Evolutionary conservation across 2,888 invertebrate species (phyloP).

Genomic region (Masnerella sp.): DNA sequence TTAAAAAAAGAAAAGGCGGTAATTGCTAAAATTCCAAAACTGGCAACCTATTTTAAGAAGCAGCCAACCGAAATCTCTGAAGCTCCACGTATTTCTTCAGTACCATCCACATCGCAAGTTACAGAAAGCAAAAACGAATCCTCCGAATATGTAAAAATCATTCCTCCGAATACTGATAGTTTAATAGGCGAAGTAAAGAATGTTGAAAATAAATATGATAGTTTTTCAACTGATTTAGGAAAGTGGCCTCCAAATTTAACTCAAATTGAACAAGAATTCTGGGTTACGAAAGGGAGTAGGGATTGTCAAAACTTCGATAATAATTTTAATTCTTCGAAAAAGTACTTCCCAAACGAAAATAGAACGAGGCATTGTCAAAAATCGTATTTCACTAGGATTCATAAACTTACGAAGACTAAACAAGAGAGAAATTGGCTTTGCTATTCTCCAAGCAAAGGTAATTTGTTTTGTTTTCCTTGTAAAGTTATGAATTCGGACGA

Average conservation of each 20-base stretch:
- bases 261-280: background rate
- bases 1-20: no score
- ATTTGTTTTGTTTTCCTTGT: slow-evolving; percentile 12
- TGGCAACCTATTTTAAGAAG: no score
- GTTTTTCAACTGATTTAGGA: slow-evolving; percentile 3
- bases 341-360: slow-evolving; percentile 1
- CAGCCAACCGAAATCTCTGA: no score
- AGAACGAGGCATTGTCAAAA: slow-evolving; percentile 8
- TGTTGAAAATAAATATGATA: no score
- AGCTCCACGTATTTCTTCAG: no score
- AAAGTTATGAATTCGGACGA: background rate
- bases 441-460: slow-evolving; percentile 11
- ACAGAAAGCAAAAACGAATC: no score
- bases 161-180: no score
- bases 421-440: slow-evolving; percentile 14
- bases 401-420: slow-evolving; percentile 5
- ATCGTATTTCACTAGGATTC: slow-evolving; percentile 6
- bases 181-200: no score
- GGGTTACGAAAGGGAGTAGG: background rate
- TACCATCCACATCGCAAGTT: no score
- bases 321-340: slow-evolving; percentile 4
- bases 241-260: slow-evolving; percentile 1
- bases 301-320: slow-evolving; percentile 1
- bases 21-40: no score
- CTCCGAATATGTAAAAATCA: no score